Base-by-base conservation (phyloP, 2,113 vertebrate species). In the Ptyas mucosa region DNA sequence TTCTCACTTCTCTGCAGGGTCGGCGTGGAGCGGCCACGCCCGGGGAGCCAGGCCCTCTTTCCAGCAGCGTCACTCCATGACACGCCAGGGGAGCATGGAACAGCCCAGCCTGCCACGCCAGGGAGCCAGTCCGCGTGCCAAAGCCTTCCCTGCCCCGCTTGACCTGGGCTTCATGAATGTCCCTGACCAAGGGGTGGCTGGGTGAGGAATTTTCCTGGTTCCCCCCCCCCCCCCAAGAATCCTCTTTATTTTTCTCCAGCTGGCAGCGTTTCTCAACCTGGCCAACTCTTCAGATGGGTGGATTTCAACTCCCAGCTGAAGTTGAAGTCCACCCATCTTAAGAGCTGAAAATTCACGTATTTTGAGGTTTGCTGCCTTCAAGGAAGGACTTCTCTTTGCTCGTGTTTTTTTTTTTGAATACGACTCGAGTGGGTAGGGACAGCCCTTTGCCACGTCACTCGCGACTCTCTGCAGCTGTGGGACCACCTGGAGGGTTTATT, bases 131-230 rank as follows among this genome's bases (percentile, higher is more conserved):
- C 88, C 93, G 0, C 46, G 94, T 0, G 94, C 96, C 85, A 24
- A 69, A 29, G 24, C 85, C 92, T 88, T 29, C 6, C 61, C 75
- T 8, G 29, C 88, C 8, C 87, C 93, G 10, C 26, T 64, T 39
- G 97, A 98, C 96, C 96, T 98, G 97, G 97, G 96, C 53, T 98
- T 98, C 95, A 98, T 98, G 98, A 94, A 96, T 0, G 98, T 98
- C 43, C 98, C 98, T 0, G 98, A 98, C 9, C 97, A 98, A 91
- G 98, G 98, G 0, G 98, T 98, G 1, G 98, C 98, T 1, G 98
- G 98, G 98, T 98, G 90, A 94, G 58, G 4, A 6, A 2, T 11
- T 12, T 29, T 12, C 58, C 26, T 55, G 18, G 1, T 49, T 49
- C 5, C 43, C 43, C 43, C 43, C 43, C 43, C 43, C 43, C 43